Conservation (phyloP, 2,113 vertebrate species). For the Syngnathus typhle region DNA sequence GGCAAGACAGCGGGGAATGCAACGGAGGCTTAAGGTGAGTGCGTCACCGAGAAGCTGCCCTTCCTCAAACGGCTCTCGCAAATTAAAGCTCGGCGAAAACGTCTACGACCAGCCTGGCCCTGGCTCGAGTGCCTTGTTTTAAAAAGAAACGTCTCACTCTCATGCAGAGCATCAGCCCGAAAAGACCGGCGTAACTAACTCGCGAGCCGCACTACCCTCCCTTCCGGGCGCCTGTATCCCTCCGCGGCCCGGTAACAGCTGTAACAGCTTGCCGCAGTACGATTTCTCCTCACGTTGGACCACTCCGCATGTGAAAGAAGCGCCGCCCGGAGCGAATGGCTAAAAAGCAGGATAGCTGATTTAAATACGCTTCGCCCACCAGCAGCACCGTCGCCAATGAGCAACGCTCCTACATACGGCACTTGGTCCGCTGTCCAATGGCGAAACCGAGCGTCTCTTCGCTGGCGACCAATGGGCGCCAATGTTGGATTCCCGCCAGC, state of each 20-base stretch:
- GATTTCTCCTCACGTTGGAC: constrained; percentile 25
- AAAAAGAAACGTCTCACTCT: constrained; percentile 62
- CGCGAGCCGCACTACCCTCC: constrained; percentile 53
- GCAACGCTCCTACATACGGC: background rate
- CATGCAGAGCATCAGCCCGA: constrained; percentile 70
- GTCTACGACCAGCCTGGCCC: background rate
- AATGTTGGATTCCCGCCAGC: constrained; percentile 5
- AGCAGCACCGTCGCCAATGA: background rate
- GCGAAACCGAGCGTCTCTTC: constrained; percentile 26
- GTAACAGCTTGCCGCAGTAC: constrained; percentile 60
- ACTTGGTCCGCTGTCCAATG: constrained; percentile 45
- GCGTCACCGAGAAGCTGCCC: background rate
- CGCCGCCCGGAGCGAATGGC: constrained; percentile 45
- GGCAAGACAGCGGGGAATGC: background rate
- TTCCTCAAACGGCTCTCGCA: background rate
- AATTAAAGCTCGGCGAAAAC: background rate
- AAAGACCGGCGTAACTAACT: constrained; percentile 65
- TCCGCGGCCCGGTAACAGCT: constrained; percentile 53
- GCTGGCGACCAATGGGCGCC: constrained; percentile 44
- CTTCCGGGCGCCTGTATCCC: constrained; percentile 43
- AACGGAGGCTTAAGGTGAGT: background rate
- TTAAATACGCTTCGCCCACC: constrained; percentile 36
- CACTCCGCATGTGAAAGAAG: constrained; percentile 64
- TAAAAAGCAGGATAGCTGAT: background rate
- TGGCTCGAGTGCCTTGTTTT: constrained; percentile 11